These are phyloP conservation scores for Leucoraja ocellata DNA, from an alignment of 2,797 vertebrate genomes.

Conservation along the genomic window DNA sequence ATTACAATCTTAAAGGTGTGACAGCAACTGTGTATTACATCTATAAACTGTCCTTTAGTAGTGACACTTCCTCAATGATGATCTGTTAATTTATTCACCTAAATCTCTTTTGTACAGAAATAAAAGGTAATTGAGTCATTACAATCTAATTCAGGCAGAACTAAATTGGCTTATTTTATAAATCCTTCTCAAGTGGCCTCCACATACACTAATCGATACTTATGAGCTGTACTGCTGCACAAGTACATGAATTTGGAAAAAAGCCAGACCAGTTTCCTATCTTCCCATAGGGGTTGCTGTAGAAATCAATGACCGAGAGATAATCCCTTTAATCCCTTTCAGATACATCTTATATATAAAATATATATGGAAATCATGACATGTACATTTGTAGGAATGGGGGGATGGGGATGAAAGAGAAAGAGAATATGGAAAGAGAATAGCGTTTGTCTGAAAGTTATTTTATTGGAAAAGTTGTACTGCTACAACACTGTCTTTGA, in stretches of 20 bases:
- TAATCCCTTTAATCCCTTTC: conserved; percentile 13
- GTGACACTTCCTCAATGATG: conserved; percentile 99
- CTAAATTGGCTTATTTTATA: conserved; percentile 98
- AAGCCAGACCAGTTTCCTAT: neutral
- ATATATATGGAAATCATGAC: neutral
- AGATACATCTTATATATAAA: neutral
- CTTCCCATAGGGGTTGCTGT: conserved; percentile 1
- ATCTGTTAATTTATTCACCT: conserved; percentile 95
- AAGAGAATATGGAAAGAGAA: neutral
- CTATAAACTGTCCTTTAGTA: conserved; percentile 99
- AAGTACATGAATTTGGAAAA: conserved; percentile 41
- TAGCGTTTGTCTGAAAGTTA: neutral
- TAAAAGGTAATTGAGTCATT: conserved; percentile 99
- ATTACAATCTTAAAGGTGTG: conserved; percentile 83
- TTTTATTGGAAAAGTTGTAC: neutral
- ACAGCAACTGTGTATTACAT: conserved; percentile 98
- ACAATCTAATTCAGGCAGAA: conserved; percentile 94
- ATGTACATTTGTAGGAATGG: conserved; percentile 38
- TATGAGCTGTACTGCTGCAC: conserved; percentile 55
- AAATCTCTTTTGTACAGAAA: conserved; percentile 99
- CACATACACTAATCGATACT: conserved; percentile 68
- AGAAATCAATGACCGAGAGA: neutral
- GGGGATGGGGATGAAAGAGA: conserved; percentile 42
- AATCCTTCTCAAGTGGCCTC: conserved; percentile 81
- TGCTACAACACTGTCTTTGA: neutral